Conservation (phyloP, 2,888 invertebrate species). For the Agrochola circellaris region DNA sequence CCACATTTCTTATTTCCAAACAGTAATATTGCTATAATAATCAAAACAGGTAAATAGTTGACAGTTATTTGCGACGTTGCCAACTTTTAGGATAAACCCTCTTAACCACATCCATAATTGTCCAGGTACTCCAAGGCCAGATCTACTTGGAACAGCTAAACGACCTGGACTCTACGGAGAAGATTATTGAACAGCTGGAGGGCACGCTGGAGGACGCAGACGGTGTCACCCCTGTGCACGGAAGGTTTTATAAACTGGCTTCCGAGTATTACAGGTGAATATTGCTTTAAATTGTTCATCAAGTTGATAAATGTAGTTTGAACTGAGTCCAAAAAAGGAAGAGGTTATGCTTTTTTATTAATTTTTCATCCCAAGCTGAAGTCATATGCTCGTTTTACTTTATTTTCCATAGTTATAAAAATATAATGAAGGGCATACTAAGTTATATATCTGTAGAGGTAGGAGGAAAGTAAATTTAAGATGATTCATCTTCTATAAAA, state of each 20-base stretch:
- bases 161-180: conserved; percentile 94
- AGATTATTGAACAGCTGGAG: conserved; percentile 96
- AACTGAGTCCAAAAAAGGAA: not conserved
- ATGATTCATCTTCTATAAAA: not conserved
- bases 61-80: too few relatives aligned
- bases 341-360: not conserved
- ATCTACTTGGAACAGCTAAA: conserved; percentile 94
- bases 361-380: not conserved
- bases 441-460: too few relatives aligned
- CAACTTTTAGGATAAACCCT: too few relatives aligned
- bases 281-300: not conserved
- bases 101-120: not conserved
- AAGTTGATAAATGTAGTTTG: not conserved
- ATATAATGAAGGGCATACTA: too few relatives aligned
- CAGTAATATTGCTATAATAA: too few relatives aligned
- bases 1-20: too few relatives aligned
- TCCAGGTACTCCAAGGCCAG: conserved; percentile 95
- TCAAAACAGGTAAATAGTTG: too few relatives aligned
- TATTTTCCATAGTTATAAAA: too few relatives aligned
- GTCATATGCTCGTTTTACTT: not conserved
- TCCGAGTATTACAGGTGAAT: conserved; percentile 95
- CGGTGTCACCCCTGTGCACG: conserved; percentile 98
- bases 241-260: conserved; percentile 97
- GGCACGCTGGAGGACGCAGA: conserved; percentile 96
- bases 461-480: too few relatives aligned